A percentile compares a stretch with the other conserved stretches of the same genome.
These are phyloP conservation scores for Ascidia mentula DNA, from an alignment of 23 tunicate genomes.

Conservation along the genomic window DNA sequence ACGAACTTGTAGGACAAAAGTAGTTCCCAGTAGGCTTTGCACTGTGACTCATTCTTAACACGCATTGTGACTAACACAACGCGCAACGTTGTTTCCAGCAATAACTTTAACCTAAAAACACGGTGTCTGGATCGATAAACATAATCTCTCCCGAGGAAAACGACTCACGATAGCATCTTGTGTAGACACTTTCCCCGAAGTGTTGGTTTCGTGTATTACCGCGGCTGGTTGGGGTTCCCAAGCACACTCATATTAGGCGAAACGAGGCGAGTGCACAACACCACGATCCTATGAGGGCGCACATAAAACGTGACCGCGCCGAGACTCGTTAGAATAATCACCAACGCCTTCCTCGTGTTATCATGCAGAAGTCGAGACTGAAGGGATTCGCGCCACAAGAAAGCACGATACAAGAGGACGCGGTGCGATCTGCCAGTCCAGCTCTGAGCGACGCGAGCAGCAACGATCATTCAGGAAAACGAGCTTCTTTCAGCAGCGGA, in stretches of 20 bases:
- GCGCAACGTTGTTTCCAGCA: too few relatives aligned
- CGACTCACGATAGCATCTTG: neutral
- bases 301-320: neutral
- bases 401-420: constrained; percentile 15
- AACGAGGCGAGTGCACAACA: neutral
- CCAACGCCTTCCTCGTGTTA: neutral
- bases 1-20: too few relatives aligned
- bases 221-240: neutral
- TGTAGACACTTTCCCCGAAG: neutral
- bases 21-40: too few relatives aligned
- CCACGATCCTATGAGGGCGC: too few relatives aligned
- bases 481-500: neutral
- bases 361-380: constrained; percentile 25
- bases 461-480: neutral
- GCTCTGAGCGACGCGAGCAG: constrained; percentile 17
- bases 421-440: constrained; percentile 4
- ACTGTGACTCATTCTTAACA: too few relatives aligned
- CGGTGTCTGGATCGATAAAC: neutral
- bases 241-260: neutral
- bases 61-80: too few relatives aligned
- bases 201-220: neutral
- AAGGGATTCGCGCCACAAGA: constrained; percentile 7
- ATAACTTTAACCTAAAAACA: too few relatives aligned
- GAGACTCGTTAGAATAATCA: constrained; percentile 5
- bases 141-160: too few relatives aligned